A percentile compares a stretch with the other conserved stretches of the same genome.
Conservation (phyloP, 1,140 invertebrate genomes). For the Hylaeus anthracinus region DNA sequence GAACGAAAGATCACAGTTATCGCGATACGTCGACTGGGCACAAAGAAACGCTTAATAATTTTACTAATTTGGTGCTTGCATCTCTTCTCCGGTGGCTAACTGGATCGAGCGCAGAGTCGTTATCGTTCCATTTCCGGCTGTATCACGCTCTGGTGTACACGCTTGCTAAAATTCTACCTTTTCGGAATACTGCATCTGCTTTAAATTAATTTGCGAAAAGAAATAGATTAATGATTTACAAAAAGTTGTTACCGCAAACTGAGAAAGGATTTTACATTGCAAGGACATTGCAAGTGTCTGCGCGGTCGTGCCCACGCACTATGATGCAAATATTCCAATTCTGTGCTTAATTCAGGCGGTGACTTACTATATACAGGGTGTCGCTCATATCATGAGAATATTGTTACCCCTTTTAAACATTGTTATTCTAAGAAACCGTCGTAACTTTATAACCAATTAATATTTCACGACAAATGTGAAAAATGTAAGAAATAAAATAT, state of each 20-base stretch:
- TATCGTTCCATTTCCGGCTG: constrained; percentile 54
- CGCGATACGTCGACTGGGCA: not conserved
- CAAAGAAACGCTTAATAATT: not conserved
- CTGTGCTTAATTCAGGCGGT: too few species aligned
- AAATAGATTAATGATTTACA: not conserved
- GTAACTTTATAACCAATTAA: too few species aligned
- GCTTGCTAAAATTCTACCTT: not conserved
- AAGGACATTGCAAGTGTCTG: not conserved
- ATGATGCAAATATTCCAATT: not conserved
- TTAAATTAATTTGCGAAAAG: not conserved
- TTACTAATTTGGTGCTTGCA: not conserved
- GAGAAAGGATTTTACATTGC: not conserved
- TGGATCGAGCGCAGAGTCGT: constrained; percentile 4
- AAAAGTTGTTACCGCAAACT: too few species aligned
- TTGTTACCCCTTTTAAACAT: too few species aligned
- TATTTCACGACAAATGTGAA: too few species aligned
- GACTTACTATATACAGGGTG: too few species aligned
- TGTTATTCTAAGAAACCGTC: too few species aligned
- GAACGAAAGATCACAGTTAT: not conserved
- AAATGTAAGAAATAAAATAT: too few species aligned
- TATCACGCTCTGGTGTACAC: not conserved
- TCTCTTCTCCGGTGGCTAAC: constrained; percentile 1
- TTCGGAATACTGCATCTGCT: not conserved
- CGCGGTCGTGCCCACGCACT: not conserved
- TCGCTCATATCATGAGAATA: too few species aligned